Conservation (phyloP, 37 sponge, comb jelly and placozoan genomes). For the Aplysina aerophoba region DNA sequence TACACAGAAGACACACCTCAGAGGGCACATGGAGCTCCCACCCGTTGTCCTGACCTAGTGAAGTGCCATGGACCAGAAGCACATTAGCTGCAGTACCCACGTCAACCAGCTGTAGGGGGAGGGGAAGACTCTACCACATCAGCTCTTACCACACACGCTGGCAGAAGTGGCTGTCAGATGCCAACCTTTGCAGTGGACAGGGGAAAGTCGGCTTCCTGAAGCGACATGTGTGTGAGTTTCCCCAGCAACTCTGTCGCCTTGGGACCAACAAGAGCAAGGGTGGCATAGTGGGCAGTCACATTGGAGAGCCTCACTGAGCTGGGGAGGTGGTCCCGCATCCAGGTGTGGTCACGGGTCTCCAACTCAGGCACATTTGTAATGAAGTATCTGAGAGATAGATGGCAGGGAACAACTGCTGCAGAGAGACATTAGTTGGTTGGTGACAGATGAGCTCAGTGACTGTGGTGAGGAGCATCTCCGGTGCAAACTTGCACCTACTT, state of each 20-base stretch:
- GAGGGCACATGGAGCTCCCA: constrained; percentile 88
- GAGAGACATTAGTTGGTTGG: no score
- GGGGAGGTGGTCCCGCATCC: constrained; percentile 52
- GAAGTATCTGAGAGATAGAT: no score
- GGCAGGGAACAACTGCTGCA: no score
- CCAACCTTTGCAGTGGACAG: constrained; percentile 47
- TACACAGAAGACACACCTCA: constrained; percentile 41
- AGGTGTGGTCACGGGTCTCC: constrained; percentile 27
- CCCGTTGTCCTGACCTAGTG: constrained; percentile 78
- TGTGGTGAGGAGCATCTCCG: no score
- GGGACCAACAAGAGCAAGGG: constrained; percentile 63
- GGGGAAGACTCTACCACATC: not conserved
- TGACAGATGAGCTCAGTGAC: no score
- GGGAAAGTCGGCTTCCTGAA: constrained; percentile 51
- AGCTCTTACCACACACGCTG: not conserved
- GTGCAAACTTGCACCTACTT: no score
- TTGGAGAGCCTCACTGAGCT: constrained; percentile 17
- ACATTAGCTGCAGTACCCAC: constrained; percentile 51
- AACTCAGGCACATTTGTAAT: no score
- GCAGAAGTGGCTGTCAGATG: not conserved
- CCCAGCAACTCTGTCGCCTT: constrained; percentile 32
- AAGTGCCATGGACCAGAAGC: constrained; percentile 59
- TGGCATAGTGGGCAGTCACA: constrained; percentile 42
- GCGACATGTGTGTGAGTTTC: constrained; percentile 33
- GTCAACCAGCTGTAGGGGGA: constrained; percentile 43